These are phyloP conservation scores for Ericerus pela DNA, from an alignment of 1,140 invertebrate species.

Conservation along the genomic window DNA sequence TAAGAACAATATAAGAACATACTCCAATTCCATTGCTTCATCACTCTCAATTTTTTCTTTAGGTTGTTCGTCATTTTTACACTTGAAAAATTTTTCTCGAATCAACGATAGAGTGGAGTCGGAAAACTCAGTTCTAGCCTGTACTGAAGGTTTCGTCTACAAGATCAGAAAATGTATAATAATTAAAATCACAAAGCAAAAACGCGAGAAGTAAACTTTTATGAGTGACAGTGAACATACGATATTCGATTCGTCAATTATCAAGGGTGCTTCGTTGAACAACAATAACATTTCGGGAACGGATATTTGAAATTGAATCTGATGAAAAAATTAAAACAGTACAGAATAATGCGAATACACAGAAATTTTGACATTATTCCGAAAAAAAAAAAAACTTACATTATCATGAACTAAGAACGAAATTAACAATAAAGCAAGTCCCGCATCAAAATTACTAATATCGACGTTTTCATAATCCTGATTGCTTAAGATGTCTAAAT, in stretches of 20 bases:
- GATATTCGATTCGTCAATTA: too few relatives aligned
- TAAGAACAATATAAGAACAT: too few relatives aligned
- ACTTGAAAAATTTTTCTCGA: neutral
- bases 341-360: too few relatives aligned
- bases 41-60: neutral
- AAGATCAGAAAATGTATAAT: too few relatives aligned
- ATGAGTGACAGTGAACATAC: too few relatives aligned
- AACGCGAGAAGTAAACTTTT: too few relatives aligned
- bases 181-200: too few relatives aligned
- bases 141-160: too few relatives aligned
- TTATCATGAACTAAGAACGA: constrained; percentile 8
- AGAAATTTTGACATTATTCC: neutral
- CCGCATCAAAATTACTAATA: constrained; percentile 3
- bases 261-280: constrained; percentile 34
- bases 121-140: too few relatives aligned
- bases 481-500: neutral
- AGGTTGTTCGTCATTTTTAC: neutral
- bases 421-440: neutral
- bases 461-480: neutral
- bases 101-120: neutral
- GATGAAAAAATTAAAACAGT: constrained; percentile 28
- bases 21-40: neutral
- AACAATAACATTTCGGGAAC: constrained; percentile 44
- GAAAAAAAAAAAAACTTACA: neutral
- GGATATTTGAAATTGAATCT: constrained; percentile 36